A percentile compares a stretch with the other conserved stretches of the same genome.
These are phyloP conservation scores for Zaprionus nigranus DNA, from an alignment of 1,140 invertebrate species.

Conservation along the genomic window DNA sequence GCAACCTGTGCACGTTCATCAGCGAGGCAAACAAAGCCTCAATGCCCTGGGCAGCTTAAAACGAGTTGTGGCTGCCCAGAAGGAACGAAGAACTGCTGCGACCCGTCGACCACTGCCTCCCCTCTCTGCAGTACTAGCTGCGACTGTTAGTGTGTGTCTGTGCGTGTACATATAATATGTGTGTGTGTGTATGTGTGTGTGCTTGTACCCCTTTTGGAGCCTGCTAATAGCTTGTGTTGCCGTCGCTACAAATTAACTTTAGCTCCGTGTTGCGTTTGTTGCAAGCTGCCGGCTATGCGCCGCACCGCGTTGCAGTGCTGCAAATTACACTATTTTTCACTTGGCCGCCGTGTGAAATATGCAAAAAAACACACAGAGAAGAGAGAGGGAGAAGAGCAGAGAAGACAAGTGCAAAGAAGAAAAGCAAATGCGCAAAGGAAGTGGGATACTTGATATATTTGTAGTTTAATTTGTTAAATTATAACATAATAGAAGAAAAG, in stretches of 20 bases:
- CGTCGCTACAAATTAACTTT: constrained; percentile 81
- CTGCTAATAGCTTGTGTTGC: constrained; percentile 81
- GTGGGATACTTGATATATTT: too few relatives aligned
- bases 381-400: neutral
- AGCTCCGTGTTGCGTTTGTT: constrained; percentile 66
- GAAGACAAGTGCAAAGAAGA: constrained; percentile 5
- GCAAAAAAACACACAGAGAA: constrained; percentile 48
- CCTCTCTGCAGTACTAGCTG: neutral
- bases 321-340: constrained; percentile 81
- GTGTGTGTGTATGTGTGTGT: neutral
- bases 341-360: constrained; percentile 77
- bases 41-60: constrained; percentile 60
- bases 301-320: constrained; percentile 39
- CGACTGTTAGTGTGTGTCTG: neutral
- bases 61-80: constrained; percentile 44
- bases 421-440: too few relatives aligned
- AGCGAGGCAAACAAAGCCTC: constrained; percentile 45
- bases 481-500: too few relatives aligned
- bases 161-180: neutral
- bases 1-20: constrained; percentile 67
- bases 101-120: neutral
- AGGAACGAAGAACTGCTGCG: constrained; percentile 21
- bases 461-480: too few relatives aligned
- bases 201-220: constrained; percentile 48
- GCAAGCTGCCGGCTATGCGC: constrained; percentile 49